Conservation (phyloP, 1,140 invertebrate genomes). For the Pararge aegeria region DNA sequence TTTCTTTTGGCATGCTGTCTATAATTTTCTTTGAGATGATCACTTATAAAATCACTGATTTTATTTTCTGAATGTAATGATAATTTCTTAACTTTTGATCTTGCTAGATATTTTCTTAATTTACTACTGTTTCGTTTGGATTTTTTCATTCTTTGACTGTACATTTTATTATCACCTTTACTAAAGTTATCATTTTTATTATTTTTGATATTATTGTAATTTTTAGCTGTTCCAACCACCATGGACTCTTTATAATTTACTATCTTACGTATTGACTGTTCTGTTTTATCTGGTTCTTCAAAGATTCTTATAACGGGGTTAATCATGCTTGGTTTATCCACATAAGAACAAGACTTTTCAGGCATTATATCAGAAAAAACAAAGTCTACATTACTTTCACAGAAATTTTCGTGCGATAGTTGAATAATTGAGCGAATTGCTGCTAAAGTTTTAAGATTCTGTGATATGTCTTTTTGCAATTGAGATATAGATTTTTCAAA, state of each 20-base stretch:
- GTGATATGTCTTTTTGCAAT: conserved; percentile 5
- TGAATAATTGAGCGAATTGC: neutral
- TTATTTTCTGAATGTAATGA: neutral
- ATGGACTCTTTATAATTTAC: neutral
- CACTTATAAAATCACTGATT: neutral
- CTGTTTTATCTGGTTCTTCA: neutral
- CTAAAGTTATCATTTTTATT: neutral
- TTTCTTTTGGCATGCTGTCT: neutral
- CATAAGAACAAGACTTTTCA: neutral
- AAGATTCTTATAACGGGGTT: neutral
- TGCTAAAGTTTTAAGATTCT: neutral
- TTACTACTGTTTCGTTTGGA: neutral
- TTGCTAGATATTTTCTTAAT: neutral
- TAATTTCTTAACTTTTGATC: neutral
- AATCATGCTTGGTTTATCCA: neutral
- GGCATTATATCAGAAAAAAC: neutral
- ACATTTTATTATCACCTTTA: conserved; percentile 5
- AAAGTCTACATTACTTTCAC: neutral
- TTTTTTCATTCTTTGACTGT: neutral
- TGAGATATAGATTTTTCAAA: conserved; percentile 4
- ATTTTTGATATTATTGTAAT: neutral
- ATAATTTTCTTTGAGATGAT: neutral
- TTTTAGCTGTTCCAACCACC: neutral
- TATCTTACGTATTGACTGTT: neutral
- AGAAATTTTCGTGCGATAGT: neutral